Percentiles rank a stretch among this genome's conserved stretches.
phyloP scores from a whole-genome alignment of 1,140 invertebrate species.

The Patella vulgata region DNA sequence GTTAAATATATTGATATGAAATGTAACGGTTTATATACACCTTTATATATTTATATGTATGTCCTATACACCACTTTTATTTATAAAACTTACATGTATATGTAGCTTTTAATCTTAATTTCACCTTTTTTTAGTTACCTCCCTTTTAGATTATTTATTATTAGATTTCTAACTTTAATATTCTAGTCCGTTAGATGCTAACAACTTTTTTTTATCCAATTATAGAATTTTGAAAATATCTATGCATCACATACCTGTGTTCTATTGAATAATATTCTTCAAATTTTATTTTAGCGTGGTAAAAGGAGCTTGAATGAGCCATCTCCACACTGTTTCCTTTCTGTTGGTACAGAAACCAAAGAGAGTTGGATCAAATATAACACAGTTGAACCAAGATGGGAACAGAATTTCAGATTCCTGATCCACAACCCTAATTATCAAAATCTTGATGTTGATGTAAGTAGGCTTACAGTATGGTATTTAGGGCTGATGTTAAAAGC shows the following conservation, averaged over 20 bases:
- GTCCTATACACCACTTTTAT: background rate
- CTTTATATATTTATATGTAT: background rate
- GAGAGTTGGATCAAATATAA: conserved; percentile 55
- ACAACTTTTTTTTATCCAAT: too few species aligned
- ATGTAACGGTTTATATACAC: background rate
- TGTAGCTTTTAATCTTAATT: too few species aligned
- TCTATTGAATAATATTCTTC: too few species aligned
- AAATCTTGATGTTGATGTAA: conserved; percentile 79
- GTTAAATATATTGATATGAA: conserved; percentile 1
- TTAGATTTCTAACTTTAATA: too few species aligned
- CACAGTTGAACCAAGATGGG: conserved; percentile 71
- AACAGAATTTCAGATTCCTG: conserved; percentile 87
- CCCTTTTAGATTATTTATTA: too few species aligned
- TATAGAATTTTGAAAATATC: too few species aligned
- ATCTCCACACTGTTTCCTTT: conserved; percentile 58
- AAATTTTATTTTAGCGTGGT: conserved; percentile 37
- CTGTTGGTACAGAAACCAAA: conserved; percentile 55
- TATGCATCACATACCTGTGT: too few species aligned
- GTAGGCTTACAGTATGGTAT: too few species aligned
- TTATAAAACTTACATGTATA: too few species aligned
- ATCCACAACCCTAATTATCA: conserved; percentile 90
- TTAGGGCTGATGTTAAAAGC: background rate
- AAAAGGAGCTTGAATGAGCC: conserved; percentile 64
- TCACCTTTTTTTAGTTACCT: too few species aligned
- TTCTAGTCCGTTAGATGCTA: too few species aligned